phyloP scores from a whole-genome alignment of 1,140 invertebrate genomes.

The Drosophila kepulauana region DNA sequence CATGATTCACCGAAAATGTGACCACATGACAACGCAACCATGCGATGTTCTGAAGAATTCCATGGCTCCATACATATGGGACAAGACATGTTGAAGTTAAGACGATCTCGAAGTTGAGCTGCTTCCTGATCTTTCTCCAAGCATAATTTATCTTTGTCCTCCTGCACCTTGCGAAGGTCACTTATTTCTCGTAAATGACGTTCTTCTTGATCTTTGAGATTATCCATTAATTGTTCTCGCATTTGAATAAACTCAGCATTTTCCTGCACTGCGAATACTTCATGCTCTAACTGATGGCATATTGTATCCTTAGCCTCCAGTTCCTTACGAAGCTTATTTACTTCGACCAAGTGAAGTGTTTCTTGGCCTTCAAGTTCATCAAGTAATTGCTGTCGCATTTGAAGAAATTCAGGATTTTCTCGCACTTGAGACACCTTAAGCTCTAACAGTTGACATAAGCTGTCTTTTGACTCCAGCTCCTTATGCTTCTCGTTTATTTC shows the following conservation, averaged over 20 bases:
- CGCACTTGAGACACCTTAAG: background rate
- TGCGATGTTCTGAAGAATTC: background rate
- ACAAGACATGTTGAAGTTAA: background rate
- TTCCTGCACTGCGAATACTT: background rate
- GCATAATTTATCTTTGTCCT: background rate
- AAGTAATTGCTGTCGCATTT: background rate
- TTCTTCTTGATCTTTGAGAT: background rate
- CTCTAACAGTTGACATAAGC: no score
- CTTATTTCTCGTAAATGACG: background rate
- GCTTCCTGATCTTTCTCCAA: background rate
- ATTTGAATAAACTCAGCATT: background rate
- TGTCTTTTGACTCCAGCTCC: no score
- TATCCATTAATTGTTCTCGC: background rate
- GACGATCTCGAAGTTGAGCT: background rate
- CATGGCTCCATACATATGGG: background rate
- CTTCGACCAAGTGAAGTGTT: background rate
- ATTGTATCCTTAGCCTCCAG: background rate
- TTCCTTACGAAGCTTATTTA: background rate
- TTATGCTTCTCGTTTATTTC: no score
- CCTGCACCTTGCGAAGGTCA: background rate
- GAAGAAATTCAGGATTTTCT: background rate
- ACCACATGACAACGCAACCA: background rate
- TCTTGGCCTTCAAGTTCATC: background rate
- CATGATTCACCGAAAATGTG: background rate
- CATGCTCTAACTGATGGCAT: background rate